These are phyloP conservation scores for Anguilla megastoma DNA, from an alignment of 2,797 vertebrate species.

Conservation along the genomic window DNA sequence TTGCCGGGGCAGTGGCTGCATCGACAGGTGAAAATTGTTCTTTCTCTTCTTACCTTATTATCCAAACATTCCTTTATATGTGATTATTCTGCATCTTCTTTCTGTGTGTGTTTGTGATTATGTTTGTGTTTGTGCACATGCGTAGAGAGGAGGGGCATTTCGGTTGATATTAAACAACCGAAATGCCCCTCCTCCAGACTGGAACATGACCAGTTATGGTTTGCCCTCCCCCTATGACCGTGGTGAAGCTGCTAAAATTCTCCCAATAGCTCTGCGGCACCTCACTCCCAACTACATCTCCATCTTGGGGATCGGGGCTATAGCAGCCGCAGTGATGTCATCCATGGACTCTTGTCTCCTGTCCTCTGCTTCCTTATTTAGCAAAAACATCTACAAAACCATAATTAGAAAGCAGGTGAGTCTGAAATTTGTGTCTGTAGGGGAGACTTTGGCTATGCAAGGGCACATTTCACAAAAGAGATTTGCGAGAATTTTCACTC, in stretches of 20 bases:
- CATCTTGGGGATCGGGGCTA: slow-evolving; percentile 55
- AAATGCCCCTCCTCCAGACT: slow-evolving; percentile 46
- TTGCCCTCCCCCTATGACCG: slow-evolving; percentile 54
- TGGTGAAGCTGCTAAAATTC: slow-evolving; percentile 54
- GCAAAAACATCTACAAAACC: slow-evolving; percentile 61
- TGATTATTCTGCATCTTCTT: background rate
- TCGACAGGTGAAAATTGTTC: slow-evolving; percentile 68
- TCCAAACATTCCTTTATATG: background rate
- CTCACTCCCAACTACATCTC: slow-evolving; percentile 56
- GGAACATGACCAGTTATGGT: slow-evolving; percentile 63
- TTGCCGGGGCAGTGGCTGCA: slow-evolving; percentile 71
- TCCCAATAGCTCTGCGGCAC: slow-evolving; percentile 53
- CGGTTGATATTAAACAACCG: background rate
- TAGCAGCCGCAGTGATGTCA: slow-evolving; percentile 66
- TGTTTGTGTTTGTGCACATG: background rate
- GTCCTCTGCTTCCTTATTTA: slow-evolving; percentile 65
- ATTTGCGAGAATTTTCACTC: too few relatives aligned
- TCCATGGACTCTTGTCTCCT: slow-evolving; percentile 68
- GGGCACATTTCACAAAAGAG: too few relatives aligned
- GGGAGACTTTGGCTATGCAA: background rate
- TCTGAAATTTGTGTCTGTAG: background rate
- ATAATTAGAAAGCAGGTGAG: slow-evolving; percentile 39
- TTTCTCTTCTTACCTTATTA: background rate
- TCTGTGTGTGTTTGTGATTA: background rate
- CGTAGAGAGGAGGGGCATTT: background rate